These are phyloP conservation scores for Tympanoctomys barrerae DNA, from an alignment of 2,797 vertebrate genomes.

Conservation along the genomic window DNA sequence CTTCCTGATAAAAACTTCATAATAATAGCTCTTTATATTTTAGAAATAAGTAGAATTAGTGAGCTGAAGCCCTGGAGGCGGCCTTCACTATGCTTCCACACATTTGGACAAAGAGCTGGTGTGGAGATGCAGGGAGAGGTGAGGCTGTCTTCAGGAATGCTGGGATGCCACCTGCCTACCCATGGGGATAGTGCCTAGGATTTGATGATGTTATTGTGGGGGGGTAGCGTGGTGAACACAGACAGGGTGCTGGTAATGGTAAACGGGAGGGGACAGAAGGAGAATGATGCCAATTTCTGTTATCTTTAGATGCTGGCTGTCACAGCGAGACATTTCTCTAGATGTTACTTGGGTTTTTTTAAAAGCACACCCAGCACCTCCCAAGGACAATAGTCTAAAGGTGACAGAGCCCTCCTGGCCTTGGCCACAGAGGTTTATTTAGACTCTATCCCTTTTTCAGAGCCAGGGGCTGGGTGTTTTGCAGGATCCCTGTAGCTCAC, in stretches of 20 bases:
- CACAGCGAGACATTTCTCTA: background rate
- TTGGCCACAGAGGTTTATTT: background rate
- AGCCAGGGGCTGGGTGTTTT: too few species aligned
- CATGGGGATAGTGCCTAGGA: background rate
- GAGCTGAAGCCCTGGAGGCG: background rate
- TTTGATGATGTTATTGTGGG: background rate
- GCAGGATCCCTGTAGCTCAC: background rate
- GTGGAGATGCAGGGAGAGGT: background rate
- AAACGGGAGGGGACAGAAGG: background rate
- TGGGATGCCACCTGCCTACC: too few species aligned
- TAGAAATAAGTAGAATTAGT: conserved; percentile 43
- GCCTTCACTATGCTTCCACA: background rate
- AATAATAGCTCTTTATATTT: conserved; percentile 47
- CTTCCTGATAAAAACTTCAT: conserved; percentile 65
- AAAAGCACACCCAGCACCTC: background rate
- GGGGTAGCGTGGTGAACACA: background rate
- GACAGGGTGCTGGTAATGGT: background rate
- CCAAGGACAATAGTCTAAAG: background rate
- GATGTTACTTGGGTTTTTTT: background rate
- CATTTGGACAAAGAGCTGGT: background rate
- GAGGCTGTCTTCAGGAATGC: background rate
- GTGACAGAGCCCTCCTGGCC: background rate
- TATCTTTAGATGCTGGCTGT: background rate
- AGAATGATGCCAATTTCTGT: background rate
- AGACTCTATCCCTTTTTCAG: background rate